phyloP scores from a whole-genome alignment of 2,888 invertebrate species.

The Lasioglossum calceatum region DNA sequence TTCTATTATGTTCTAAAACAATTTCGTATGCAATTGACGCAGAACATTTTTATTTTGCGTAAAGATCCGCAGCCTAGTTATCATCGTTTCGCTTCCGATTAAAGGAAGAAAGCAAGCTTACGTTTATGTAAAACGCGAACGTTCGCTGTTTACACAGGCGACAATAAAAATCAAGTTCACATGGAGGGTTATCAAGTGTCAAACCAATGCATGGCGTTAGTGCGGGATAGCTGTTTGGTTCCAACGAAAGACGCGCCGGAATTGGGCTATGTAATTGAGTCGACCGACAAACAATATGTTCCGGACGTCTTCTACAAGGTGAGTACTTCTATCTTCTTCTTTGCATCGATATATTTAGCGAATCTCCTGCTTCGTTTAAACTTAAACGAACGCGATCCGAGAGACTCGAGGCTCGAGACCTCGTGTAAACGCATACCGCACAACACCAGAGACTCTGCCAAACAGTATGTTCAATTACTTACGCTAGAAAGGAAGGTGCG shows the following conservation, averaged over 20 bases:
- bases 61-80: background rate
- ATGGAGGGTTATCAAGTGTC: conserved; percentile 99
- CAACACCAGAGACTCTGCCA: background rate
- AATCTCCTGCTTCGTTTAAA: conserved; percentile 23
- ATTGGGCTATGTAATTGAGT: conserved; percentile 97
- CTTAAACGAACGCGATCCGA: background rate
- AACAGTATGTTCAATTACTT: background rate
- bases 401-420: background rate
- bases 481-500: conserved; percentile 20
- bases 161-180: conserved; percentile 95
- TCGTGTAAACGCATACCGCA: background rate
- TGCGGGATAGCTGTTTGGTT: conserved; percentile 95
- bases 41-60: background rate
- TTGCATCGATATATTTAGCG: conserved; percentile 10
- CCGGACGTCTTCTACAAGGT: conserved; percentile 99
- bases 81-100: background rate
- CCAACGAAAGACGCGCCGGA: conserved; percentile 99
- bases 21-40: background rate
- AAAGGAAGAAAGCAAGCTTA: background rate
- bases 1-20: background rate
- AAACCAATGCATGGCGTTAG: conserved; percentile 98
- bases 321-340: conserved; percentile 78
- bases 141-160: conserved; percentile 88
- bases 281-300: conserved; percentile 96
- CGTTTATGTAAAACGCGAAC: conserved; percentile 1